Conservation (phyloP, 2,797 vertebrate species). For the Rhincodon typus region DNA sequence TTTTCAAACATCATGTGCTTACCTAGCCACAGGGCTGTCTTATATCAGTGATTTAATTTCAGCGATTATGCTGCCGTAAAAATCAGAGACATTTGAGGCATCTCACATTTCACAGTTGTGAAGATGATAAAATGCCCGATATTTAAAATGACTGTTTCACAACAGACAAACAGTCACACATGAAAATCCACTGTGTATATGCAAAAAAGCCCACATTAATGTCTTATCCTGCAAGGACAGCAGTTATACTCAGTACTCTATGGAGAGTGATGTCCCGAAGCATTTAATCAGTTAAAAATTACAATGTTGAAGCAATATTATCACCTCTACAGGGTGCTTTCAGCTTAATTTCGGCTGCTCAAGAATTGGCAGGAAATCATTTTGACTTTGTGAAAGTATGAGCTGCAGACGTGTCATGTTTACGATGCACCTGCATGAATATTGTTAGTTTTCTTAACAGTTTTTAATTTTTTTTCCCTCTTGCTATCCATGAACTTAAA, state of each 20-base stretch:
- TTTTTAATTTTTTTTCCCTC: neutral
- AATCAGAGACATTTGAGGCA: neutral
- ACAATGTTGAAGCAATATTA: neutral
- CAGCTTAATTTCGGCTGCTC: neutral
- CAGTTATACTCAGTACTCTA: neutral
- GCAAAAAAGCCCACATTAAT: neutral
- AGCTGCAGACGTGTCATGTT: no score
- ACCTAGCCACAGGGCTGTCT: neutral
- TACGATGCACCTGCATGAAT: neutral
- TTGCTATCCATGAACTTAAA: neutral
- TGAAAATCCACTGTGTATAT: slow-evolving; percentile 1
- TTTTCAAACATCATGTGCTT: neutral
- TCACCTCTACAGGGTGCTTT: neutral
- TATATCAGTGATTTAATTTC: neutral
- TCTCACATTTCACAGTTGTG: neutral
- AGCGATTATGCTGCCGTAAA: neutral
- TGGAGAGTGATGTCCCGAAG: neutral
- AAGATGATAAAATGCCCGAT: neutral
- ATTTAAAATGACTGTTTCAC: neutral
- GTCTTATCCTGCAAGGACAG: neutral
- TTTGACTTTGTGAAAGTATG: neutral
- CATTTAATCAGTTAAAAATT: slow-evolving; percentile 1
- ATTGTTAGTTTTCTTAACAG: neutral
- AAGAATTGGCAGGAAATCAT: neutral
- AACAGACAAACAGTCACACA: neutral